Percentiles rank a stretch among this genome's conserved stretches.
Conservation (phyloP, 2,888 invertebrate species). For the Hipparchia semele region DNA sequence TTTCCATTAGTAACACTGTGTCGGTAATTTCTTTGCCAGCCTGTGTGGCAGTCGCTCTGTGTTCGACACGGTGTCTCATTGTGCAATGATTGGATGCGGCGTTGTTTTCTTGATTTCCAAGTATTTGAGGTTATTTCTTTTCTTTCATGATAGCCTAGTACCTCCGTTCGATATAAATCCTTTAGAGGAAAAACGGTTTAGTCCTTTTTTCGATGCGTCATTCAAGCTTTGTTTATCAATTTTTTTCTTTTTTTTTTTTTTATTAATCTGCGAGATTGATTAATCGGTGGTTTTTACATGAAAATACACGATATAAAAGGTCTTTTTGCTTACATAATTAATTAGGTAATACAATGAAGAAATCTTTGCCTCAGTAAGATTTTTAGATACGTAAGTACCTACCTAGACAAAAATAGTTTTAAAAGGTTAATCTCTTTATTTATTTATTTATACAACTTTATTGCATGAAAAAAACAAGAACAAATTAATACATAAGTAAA, state of each 20-base stretch:
- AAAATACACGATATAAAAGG: background rate
- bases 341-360: background rate
- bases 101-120: conserved; percentile 71
- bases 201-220: conserved; percentile 27
- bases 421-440: too few species aligned
- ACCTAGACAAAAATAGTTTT: too few species aligned
- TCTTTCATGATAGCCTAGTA: conserved; percentile 65
- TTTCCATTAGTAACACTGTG: conserved; percentile 63
- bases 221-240: background rate
- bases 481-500: too few species aligned
- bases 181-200: conserved; percentile 40
- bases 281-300: conserved; percentile 1
- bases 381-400: background rate
- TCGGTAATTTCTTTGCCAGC: conserved; percentile 34
- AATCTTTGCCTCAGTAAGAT: background rate
- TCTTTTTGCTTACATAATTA: background rate
- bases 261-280: conserved; percentile 6
- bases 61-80: conserved; percentile 43
- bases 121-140: conserved; percentile 62
- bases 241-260: conserved; percentile 2
- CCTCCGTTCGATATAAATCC: conserved; percentile 56
- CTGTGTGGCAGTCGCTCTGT: conserved; percentile 43
- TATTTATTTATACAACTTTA: too few species aligned
- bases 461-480: too few species aligned
- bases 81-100: conserved; percentile 38